Evolutionary conservation across 2,113 vertebrate species (phyloP), one percentile per base, ranked within the genome.

Genomic region (Zeus faber): DNA sequence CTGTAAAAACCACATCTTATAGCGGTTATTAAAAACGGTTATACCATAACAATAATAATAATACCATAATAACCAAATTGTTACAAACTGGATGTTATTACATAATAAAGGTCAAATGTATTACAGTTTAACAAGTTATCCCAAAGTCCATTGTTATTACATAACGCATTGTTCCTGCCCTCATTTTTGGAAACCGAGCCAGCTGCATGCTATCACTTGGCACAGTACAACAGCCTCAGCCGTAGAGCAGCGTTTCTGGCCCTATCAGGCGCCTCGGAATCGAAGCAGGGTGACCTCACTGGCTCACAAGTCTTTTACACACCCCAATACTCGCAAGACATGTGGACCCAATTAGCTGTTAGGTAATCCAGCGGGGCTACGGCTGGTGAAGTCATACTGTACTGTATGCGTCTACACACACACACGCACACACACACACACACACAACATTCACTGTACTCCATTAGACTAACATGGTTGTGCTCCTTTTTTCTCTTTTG

Each of bases 291-390:
- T 80, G 74, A 74, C 46, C 66, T 76, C 56, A 72, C 23, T 31
- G 25, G 27, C 27, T n/a, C 48, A 25, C 2, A 26, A 54, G 24
- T 65, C 22, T 65, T 67, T 26, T 52, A 74, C 68, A 43, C 71
- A 54, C 63, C 65, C 58, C 54, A 1, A 41, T 49, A 55, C 45
- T 45, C 41, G 61, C 46, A 37, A 18, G 41, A 73, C 86, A 82
- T 82, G 62, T 89, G 87, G 76, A 72, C 64, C 69, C 64, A 58
- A 77, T 89, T 87, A 88, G 76, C 49, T 62, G 72, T 89, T 85
- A 78, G 81, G 80, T 87, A 79, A 86, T 74, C 67, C 45, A 45
- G 35, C 52, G 61, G 60, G 52, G 53, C 59, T 46, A 54, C 67
- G 63, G 56, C 53, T 59, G 64, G 55, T 83, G 85, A 87, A 72